Evolutionary conservation across 2,888 invertebrate genomes (phyloP), one percentile per base, ranked within the genome.

Genomic region (Byasa hedistus): DNA sequence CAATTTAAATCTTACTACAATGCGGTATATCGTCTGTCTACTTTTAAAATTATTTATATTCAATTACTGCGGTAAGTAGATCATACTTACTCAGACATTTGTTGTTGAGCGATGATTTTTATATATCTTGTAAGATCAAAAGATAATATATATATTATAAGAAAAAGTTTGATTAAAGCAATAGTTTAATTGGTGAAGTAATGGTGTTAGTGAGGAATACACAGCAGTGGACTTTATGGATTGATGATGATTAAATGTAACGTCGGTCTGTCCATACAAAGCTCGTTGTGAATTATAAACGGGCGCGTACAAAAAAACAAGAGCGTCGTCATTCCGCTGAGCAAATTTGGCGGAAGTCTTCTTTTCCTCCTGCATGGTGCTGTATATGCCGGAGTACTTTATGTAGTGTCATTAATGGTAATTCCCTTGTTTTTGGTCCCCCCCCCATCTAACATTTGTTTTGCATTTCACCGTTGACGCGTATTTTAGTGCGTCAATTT

Each of bases 271-370:
- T 91, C 91, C 86, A 79, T 65, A 65, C 48, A 66, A 75, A 69
- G 51, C 81, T 74, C 70, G 67, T 81, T 71, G 72, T 66, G 73
- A 76, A 79, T 86, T 85, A 89, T 86, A 85, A 88, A 85, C 83
- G 82, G 82, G 83, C 82, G 88, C 85, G 87, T 86, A 87, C 82
- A 90, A 91, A 90, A 91, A 90, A 90, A 91, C 91, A 90, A 58
- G 89, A 90, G 89, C 90, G 87, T 83, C 84, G 91, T 91, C 90
- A 90, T 91, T 91, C 91, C 84, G 84, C 84, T 83, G 87, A 85
- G 84, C 90, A 90, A 91, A 91, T 91, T 90, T 89, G 76, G 88
- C 82, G 90, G 90, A 91, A 91, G 89, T 90, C 89, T 87, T 80
- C 81, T 87, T 83, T 86, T 86, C 81, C 73, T 76, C 70, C 76